A percentile compares a stretch with the other conserved stretches of the same genome.
Conservation (phyloP, 2,888 invertebrate genomes). For the Acronicta psi region DNA sequence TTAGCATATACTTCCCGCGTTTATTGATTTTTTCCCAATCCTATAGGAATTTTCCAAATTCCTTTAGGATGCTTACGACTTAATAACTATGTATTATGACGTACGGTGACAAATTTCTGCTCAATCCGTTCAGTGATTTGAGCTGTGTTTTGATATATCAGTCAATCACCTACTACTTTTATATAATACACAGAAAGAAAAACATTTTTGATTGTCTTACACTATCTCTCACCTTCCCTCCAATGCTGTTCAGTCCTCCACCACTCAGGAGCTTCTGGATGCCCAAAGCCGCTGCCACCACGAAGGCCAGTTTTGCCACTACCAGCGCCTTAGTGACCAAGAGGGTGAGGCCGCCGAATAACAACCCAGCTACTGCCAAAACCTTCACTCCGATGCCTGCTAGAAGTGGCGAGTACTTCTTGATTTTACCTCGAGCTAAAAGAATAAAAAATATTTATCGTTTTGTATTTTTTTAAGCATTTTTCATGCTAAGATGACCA, state of each 20-base stretch:
- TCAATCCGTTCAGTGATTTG: too few species aligned
- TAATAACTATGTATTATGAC: too few species aligned
- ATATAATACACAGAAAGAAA: neutral
- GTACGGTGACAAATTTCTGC: too few species aligned
- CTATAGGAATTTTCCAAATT: too few species aligned
- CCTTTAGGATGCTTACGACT: too few species aligned
- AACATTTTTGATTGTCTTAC: neutral
- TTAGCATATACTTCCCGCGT: too few species aligned
- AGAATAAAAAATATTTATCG: constrained; percentile 11
- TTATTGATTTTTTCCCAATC: too few species aligned
- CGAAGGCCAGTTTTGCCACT: constrained; percentile 93
- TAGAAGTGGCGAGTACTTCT: constrained; percentile 92
- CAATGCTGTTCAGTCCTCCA: constrained; percentile 80
- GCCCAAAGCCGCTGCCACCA: constrained; percentile 92
- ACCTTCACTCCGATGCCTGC: constrained; percentile 92
- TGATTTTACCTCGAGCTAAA: constrained; percentile 93
- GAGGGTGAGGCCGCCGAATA: constrained; percentile 92
- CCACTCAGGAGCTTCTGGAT: constrained; percentile 91
- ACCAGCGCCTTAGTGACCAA: constrained; percentile 93
- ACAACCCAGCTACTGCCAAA: constrained; percentile 91
- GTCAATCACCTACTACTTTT: too few species aligned
- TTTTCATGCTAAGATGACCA: too few species aligned
- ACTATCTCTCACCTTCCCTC: constrained; percentile 76
- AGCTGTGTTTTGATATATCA: too few species aligned
- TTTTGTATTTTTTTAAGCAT: too few species aligned